Conservation (phyloP, 2,888 invertebrate genomes). For the Lingula anatina region DNA sequence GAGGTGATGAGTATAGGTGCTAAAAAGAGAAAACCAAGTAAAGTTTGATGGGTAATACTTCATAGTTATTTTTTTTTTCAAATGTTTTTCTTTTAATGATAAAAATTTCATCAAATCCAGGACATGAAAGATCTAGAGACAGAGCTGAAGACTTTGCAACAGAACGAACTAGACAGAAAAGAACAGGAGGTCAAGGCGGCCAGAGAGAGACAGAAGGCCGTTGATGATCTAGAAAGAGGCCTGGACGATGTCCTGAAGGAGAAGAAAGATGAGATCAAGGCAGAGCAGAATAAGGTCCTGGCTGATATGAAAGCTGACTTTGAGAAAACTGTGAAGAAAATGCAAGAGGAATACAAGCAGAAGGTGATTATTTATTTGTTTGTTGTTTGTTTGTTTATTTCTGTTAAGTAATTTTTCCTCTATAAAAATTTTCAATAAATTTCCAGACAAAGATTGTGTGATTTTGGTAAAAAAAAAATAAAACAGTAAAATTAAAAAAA, state of each 20-base stretch:
- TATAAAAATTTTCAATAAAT: too few relatives aligned
- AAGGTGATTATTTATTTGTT: slow-evolving; percentile 16
- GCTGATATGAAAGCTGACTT: slow-evolving; percentile 31
- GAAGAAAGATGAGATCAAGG: slow-evolving; percentile 32
- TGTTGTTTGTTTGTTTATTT: too few relatives aligned
- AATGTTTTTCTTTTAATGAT: too few relatives aligned
- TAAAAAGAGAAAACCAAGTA: too few relatives aligned
- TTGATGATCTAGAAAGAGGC: slow-evolving; percentile 42
- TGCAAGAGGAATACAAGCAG: slow-evolving; percentile 28
- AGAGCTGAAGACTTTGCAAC: slow-evolving; percentile 29
- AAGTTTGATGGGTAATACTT: too few relatives aligned
- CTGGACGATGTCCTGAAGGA: slow-evolving; percentile 42
- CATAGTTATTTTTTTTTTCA: too few relatives aligned
- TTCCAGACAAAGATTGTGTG: too few relatives aligned
- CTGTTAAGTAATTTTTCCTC: background rate
- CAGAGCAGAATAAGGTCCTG: slow-evolving; percentile 39
- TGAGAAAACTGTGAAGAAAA: slow-evolving; percentile 25
- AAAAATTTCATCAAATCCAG: too few relatives aligned
- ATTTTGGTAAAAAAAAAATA: too few relatives aligned
- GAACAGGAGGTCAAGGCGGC: slow-evolving; percentile 38
- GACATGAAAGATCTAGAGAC: slow-evolving; percentile 24
- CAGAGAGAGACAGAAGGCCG: slow-evolving; percentile 34
- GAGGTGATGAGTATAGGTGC: too few relatives aligned
- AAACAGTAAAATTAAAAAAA: too few relatives aligned
- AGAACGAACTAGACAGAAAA: slow-evolving; percentile 29